phyloP scores from a whole-genome alignment of 92 coral and sea anemone species.

The Pocillopora grandis region DNA sequence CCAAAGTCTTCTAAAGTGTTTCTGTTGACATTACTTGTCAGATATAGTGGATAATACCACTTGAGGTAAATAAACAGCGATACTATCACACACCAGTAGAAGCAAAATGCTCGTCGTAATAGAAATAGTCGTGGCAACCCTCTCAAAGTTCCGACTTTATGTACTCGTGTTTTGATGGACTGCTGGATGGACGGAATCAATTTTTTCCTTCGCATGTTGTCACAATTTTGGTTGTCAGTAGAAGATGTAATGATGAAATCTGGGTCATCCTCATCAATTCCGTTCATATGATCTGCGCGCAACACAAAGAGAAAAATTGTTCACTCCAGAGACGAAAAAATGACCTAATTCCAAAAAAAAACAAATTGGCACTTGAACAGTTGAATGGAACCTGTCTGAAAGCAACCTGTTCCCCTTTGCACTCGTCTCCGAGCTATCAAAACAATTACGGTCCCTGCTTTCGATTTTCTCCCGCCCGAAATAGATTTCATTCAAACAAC shows the following conservation, averaged over 20 bases:
- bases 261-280: not conserved
- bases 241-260: constrained; percentile 7
- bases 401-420: constrained; percentile 14
- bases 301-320: not conserved
- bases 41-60: constrained; percentile 73
- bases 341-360: not conserved
- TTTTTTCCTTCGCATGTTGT: constrained; percentile 38
- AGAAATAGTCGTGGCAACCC: constrained; percentile 80
- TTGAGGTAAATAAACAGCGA: constrained; percentile 63
- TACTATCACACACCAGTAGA: constrained; percentile 77
- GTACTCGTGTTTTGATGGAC: constrained; percentile 8
- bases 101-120: constrained; percentile 70
- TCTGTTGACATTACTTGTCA: constrained; percentile 75
- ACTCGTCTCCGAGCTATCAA: constrained; percentile 2
- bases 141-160: constrained; percentile 56
- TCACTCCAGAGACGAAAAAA: not conserved
- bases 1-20: constrained; percentile 74
- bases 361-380: not conserved
- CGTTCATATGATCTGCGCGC: constrained; percentile 30
- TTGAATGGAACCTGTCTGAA: constrained; percentile 3
- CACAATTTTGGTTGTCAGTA: constrained; percentile 8
- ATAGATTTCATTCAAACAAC: not conserved
- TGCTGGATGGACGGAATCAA: constrained; percentile 15
- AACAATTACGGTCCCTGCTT: not conserved
- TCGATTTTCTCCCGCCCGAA: not conserved